Conservation (phyloP, 2,888 invertebrate species). For the Malachius bipustulatus region DNA sequence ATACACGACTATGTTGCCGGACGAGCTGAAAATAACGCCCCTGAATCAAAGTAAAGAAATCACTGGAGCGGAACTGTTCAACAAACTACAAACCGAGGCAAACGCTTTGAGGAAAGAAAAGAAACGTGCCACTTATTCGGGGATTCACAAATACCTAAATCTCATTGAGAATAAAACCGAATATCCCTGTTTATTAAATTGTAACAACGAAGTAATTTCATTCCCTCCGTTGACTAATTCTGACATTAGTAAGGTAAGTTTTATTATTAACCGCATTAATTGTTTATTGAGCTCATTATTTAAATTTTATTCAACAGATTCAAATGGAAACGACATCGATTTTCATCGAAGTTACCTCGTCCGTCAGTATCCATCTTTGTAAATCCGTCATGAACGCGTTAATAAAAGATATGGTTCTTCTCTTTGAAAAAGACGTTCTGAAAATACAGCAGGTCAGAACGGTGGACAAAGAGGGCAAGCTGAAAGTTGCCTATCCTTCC, state of each 20-base stretch:
- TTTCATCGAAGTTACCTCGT: slow-evolving; percentile 67
- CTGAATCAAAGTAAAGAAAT: slow-evolving; percentile 47
- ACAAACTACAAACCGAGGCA: slow-evolving; percentile 60
- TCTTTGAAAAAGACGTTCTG: slow-evolving; percentile 35
- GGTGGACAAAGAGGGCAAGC: slow-evolving; percentile 51
- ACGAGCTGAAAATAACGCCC: slow-evolving; percentile 53
- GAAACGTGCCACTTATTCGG: slow-evolving; percentile 69
- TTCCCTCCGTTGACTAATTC: slow-evolving; percentile 82
- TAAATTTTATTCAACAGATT: slow-evolving; percentile 42
- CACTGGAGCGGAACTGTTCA: slow-evolving; percentile 56
- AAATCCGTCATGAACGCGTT: slow-evolving; percentile 55
- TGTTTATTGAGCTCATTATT: not conserved
- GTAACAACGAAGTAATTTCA: slow-evolving; percentile 56
- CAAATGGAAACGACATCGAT: slow-evolving; percentile 51
- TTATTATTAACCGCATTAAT: slow-evolving; percentile 1
- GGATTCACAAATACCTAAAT: slow-evolving; percentile 74
- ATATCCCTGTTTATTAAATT: slow-evolving; percentile 62
- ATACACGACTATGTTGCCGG: slow-evolving; percentile 58
- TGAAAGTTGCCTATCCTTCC: slow-evolving; percentile 71
- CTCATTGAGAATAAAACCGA: slow-evolving; percentile 60
- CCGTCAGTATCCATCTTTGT: slow-evolving; percentile 51
- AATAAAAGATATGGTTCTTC: slow-evolving; percentile 49
- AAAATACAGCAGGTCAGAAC: slow-evolving; percentile 57
- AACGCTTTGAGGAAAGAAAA: slow-evolving; percentile 71
- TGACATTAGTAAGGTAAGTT: slow-evolving; percentile 61